A percentile compares a stretch with the other conserved stretches of the same genome.
Conservation (phyloP, 53 echinoderm and acorn worm genomes). For the Henricia sp. region DNA sequence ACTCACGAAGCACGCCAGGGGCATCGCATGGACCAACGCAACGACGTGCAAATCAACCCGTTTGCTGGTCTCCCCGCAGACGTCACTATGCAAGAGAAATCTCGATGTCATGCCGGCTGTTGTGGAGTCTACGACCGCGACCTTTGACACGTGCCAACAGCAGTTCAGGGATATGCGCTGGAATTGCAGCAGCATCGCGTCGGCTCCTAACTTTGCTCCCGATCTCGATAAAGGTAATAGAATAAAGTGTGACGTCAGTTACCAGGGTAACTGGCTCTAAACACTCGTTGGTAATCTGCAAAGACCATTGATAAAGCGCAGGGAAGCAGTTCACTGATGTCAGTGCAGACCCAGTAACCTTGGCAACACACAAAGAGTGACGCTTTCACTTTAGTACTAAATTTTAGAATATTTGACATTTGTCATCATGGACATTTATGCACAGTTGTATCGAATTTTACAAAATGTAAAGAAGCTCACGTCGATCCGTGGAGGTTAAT, state of each 20-base stretch:
- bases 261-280: too few relatives aligned
- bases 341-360: too few relatives aligned
- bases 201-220: conserved; percentile 39
- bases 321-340: too few relatives aligned
- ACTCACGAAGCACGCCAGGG: conserved; percentile 4
- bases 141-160: conserved; percentile 44
- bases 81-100: conserved; percentile 44
- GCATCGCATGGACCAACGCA: conserved; percentile 23
- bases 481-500: too few relatives aligned
- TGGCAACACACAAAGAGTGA: too few relatives aligned
- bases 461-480: too few relatives aligned
- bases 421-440: neutral
- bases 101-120: conserved; percentile 54
- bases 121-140: conserved; percentile 48
- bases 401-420: neutral
- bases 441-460: too few relatives aligned
- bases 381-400: too few relatives aligned
- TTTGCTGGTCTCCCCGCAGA: conserved; percentile 33
- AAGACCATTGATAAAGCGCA: too few relatives aligned
- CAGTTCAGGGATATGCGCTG: conserved; percentile 52
- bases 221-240: conserved; percentile 40
- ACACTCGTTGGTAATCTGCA: too few relatives aligned
- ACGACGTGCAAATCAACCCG: conserved; percentile 25
- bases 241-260: too few relatives aligned
- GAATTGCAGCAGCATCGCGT: conserved; percentile 49